Conservation (phyloP, 2,888 invertebrate species). For the Chrysopilus asiliformis region DNA sequence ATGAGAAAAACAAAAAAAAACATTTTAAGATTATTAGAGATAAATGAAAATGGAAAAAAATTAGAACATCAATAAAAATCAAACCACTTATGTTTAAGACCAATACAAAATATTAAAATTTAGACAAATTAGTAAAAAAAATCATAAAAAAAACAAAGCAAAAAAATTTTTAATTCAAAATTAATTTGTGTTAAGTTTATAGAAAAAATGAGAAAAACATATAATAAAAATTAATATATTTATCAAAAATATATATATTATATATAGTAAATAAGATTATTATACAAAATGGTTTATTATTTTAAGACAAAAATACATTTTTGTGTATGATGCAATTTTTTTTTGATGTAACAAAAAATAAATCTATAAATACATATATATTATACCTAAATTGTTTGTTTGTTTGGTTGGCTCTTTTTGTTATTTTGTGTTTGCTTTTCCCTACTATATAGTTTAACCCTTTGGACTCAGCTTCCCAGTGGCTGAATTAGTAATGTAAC, state of each 20-base stretch:
- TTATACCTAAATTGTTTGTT: too few relatives aligned
- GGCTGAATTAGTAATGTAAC: too few relatives aligned
- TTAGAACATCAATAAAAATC: too few relatives aligned
- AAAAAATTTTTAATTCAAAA: not conserved
- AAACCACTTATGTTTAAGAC: too few relatives aligned
- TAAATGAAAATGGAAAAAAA: too few relatives aligned
- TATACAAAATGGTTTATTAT: constrained; percentile 6
- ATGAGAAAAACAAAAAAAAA: too few relatives aligned
- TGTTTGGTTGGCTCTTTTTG: too few relatives aligned
- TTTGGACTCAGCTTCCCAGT: too few relatives aligned
- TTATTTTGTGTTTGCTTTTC: too few relatives aligned
- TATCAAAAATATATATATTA: constrained; percentile 4
- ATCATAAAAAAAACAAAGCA: constrained; percentile 1
- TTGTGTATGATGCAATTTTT: constrained; percentile 10
- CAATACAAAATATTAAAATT: too few relatives aligned
- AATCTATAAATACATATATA: constrained; percentile 7
- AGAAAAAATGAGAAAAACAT: constrained; percentile 1
- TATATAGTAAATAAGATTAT: constrained; percentile 6
- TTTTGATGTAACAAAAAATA: constrained; percentile 8
- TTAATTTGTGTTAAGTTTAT: constrained; percentile 1
- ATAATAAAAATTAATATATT: constrained; percentile 3
- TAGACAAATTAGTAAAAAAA: constrained; percentile 3
- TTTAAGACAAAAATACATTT: constrained; percentile 8
- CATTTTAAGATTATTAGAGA: too few relatives aligned
- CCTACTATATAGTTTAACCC: too few relatives aligned